phyloP scores from a whole-genome alignment of 2,888 invertebrate genomes.

The Sympetrum striolatum region DNA sequence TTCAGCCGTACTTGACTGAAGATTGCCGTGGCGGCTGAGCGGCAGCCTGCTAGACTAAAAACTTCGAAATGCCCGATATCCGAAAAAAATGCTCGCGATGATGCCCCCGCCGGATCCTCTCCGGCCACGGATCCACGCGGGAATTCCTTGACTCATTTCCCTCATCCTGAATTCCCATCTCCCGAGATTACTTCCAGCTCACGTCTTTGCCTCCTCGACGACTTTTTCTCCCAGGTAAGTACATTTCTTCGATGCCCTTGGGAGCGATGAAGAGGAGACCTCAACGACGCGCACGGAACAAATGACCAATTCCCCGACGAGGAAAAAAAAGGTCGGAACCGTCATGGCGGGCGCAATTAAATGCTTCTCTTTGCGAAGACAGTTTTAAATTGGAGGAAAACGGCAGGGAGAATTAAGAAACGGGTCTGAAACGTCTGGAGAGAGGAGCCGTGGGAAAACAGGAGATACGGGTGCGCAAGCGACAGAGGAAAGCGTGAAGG shows the following conservation, averaged over 20 bases:
- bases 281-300: background rate
- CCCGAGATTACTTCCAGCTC: background rate
- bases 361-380: background rate
- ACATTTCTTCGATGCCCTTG: background rate
- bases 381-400: background rate
- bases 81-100: background rate
- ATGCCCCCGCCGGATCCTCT: background rate
- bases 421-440: background rate
- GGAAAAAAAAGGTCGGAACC: background rate
- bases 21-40: slow-evolving; percentile 40
- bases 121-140: background rate
- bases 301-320: background rate
- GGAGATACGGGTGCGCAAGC: background rate
- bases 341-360: background rate
- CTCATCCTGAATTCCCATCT: slow-evolving; percentile 17
- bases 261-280: background rate
- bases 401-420: background rate
- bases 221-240: background rate
- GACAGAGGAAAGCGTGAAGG: background rate
- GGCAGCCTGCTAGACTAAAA: slow-evolving; percentile 19
- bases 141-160: background rate
- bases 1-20: slow-evolving; percentile 45
- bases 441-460: background rate
- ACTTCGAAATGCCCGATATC: slow-evolving; percentile 17
- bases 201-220: background rate